Evolutionary conservation across 2,113 vertebrate species (phyloP).

Genomic region (Brevimyrus niger): DNA sequence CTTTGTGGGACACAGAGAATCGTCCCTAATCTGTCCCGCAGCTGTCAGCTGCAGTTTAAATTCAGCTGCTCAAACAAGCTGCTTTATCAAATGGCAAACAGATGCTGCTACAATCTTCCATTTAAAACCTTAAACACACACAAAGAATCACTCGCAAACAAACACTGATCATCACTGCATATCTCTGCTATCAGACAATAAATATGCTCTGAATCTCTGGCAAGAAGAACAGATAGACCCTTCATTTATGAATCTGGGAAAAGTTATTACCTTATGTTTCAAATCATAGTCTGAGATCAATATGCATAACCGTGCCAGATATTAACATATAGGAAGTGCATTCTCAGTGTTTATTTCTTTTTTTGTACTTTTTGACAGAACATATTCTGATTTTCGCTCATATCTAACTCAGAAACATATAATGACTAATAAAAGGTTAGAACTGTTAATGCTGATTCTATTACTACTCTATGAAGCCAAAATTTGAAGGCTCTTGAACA

Average conservation of each 20-base stretch:
- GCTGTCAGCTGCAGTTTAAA: conserved; percentile 20
- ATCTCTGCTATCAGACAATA: neutral
- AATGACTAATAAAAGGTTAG: neutral
- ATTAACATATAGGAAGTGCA: neutral
- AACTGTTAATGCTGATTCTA: neutral
- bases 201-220: neutral
- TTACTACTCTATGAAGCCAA: neutral
- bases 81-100: conserved; percentile 23
- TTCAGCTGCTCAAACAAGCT: neutral
- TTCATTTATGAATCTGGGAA: neutral
- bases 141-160: neutral
- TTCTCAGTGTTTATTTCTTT: neutral
- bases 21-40: conserved; percentile 13
- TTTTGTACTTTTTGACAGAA: neutral
- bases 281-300: conserved; percentile 1
- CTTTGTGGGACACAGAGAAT: neutral
- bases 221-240: neutral
- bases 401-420: neutral
- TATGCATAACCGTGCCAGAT: neutral
- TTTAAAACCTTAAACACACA: neutral
- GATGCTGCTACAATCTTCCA: conserved; percentile 1
- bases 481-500: neutral
- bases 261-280: neutral
- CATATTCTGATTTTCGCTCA: neutral
- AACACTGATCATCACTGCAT: neutral